Evolutionary conservation across 2,113 vertebrate species (phyloP).

Genomic region (Platysternon megacephalum): DNA sequence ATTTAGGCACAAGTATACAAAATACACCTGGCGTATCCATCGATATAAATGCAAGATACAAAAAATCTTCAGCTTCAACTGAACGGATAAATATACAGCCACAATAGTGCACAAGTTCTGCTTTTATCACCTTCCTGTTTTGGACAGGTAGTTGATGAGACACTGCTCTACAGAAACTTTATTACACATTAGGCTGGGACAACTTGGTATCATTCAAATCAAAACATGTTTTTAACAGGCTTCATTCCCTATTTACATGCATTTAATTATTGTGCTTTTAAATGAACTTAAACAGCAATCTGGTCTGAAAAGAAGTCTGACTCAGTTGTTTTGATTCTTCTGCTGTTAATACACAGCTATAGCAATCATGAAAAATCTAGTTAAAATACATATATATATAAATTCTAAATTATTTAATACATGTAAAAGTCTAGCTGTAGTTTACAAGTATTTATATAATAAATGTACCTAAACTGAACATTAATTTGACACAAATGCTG

Average conservation of each 20-base stretch:
- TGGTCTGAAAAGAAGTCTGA: constrained; percentile 20
- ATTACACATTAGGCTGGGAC: neutral
- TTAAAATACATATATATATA: constrained; percentile 17
- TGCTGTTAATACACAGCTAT: neutral
- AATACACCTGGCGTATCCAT: neutral
- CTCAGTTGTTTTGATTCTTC: constrained; percentile 13
- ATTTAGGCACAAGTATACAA: neutral
- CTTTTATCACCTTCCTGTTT: neutral
- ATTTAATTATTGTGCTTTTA: constrained; percentile 31
- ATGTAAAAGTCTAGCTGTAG: constrained; percentile 9
- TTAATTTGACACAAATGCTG: constrained; percentile 1
- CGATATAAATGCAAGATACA: neutral
- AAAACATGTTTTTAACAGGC: neutral
- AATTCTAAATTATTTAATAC: neutral
- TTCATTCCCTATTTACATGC: constrained; percentile 20
- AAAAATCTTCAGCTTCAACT: neutral
- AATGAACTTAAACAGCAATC: constrained; percentile 22
- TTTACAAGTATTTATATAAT: constrained; percentile 11
- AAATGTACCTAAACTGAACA: constrained; percentile 16
- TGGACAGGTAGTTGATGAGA: neutral
- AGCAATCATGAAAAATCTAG: neutral
- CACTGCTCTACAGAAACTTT: neutral
- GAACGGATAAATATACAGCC: neutral
- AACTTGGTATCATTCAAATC: neutral
- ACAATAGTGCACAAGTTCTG: neutral